Percentiles rank a stretch among this genome's conserved stretches.
Evolutionary conservation across 1,140 invertebrate species (phyloP).

Genomic region (Drosophila ohnishii): DNA sequence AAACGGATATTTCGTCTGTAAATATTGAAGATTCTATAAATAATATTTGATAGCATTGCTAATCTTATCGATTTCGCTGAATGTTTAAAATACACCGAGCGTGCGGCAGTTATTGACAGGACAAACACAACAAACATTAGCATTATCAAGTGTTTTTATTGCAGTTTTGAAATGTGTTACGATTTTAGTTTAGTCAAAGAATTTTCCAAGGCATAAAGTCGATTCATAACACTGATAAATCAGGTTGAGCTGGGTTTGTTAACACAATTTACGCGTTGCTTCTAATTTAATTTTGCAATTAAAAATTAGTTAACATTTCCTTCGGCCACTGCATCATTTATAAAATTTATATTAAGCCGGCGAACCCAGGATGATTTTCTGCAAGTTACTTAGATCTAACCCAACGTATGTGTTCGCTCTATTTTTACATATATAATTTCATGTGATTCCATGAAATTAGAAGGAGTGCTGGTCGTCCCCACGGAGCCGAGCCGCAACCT

Average conservation of each 20-base stretch:
- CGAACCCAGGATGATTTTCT: background rate
- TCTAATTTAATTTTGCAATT: background rate
- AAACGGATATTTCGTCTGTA: background rate
- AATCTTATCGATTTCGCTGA: constrained; percentile 13
- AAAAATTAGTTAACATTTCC: background rate
- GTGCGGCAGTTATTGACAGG: background rate
- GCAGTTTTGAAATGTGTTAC: background rate
- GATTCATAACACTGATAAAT: background rate
- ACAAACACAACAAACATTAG: background rate
- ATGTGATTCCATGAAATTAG: constrained; percentile 42
- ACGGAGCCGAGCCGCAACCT: background rate
- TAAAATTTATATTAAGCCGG: background rate
- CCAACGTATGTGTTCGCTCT: constrained; percentile 15
- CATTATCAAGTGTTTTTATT: background rate
- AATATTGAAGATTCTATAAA: background rate
- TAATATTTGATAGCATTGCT: background rate
- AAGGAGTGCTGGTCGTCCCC: background rate
- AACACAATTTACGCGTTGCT: background rate
- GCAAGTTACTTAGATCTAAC: constrained; percentile 19
- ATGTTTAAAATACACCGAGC: constrained; percentile 4
- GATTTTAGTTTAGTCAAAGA: no score
- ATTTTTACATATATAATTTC: constrained; percentile 34
- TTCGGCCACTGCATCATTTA: background rate
- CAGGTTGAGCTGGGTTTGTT: background rate
- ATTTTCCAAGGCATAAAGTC: background rate